phyloP scores from a whole-genome alignment of 2,888 invertebrate species.

The Nomada hirtipes region DNA sequence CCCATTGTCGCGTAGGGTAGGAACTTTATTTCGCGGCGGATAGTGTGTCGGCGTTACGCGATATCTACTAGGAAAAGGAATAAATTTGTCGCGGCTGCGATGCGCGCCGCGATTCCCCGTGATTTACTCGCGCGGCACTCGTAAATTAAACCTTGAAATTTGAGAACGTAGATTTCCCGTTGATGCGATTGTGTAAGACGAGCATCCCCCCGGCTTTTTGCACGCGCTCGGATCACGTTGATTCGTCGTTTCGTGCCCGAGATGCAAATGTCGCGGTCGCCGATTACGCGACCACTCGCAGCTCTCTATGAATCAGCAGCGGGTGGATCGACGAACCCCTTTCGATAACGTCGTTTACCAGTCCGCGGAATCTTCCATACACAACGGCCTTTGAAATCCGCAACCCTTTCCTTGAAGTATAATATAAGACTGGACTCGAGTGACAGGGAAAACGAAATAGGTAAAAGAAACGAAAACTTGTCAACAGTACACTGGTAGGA shows the following conservation, averaged over 20 bases:
- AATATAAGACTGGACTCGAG: not conserved
- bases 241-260: constrained; percentile 55
- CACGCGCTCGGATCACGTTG: constrained; percentile 35
- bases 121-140: constrained; percentile 59
- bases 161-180: constrained; percentile 63
- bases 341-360: constrained; percentile 11
- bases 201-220: constrained; percentile 39
- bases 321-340: constrained; percentile 5
- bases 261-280: constrained; percentile 49
- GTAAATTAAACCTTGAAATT: constrained; percentile 64
- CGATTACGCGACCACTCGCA: constrained; percentile 37
- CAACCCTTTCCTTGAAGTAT: not conserved
- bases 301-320: constrained; percentile 6
- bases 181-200: constrained; percentile 64
- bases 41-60: constrained; percentile 64
- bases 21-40: constrained; percentile 45
- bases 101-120: constrained; percentile 45
- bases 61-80: constrained; percentile 65
- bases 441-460: too few relatives aligned
- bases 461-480: too few relatives aligned
- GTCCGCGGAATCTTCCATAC: not conserved
- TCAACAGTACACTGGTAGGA: too few relatives aligned
- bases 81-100: constrained; percentile 61
- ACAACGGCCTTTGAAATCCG: too few relatives aligned
- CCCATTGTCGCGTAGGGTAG: constrained; percentile 46